A percentile compares a stretch with the other conserved stretches of the same genome.
Conservation (phyloP, 2,797 vertebrate species). For the Galaxias olidus region DNA sequence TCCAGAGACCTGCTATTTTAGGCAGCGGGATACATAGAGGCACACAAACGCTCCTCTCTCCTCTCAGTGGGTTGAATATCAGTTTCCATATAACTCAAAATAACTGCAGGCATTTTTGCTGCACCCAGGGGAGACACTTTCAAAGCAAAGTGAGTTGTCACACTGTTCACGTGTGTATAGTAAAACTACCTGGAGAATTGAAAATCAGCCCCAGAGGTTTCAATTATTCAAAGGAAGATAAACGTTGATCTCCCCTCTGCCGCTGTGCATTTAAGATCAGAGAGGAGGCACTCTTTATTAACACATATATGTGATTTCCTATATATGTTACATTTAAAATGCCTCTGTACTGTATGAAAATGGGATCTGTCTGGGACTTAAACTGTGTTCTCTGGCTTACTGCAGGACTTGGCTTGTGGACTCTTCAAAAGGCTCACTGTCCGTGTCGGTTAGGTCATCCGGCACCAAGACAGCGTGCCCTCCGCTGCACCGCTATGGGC, state of each 20-base stretch:
- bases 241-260: not conserved
- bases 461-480: slow-evolving; percentile 59
- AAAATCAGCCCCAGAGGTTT: not conserved
- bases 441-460: slow-evolving; percentile 51
- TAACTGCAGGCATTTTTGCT: slow-evolving; percentile 20
- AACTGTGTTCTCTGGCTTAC: too few relatives aligned
- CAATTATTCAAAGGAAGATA: not conserved
- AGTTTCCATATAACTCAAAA: slow-evolving; percentile 30
- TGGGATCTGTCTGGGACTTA: too few relatives aligned
- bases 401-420: too few relatives aligned
- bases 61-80: slow-evolving; percentile 48
- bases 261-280: too few relatives aligned
- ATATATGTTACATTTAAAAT: too few relatives aligned
- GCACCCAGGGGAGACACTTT: slow-evolving; percentile 41
- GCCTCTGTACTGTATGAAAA: too few relatives aligned
- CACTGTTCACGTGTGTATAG: not conserved
- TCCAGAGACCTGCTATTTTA: slow-evolving; percentile 7
- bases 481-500: slow-evolving; percentile 56
- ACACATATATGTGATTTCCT: too few relatives aligned
- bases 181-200: not conserved
- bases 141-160: slow-evolving; percentile 17
- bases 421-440: not conserved
- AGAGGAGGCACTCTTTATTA: too few relatives aligned
- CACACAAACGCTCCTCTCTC: slow-evolving; percentile 29
- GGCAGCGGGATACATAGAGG: not conserved